Evolutionary conservation across 2,888 invertebrate genomes (phyloP).

Genomic region (Homarus gammarus): DNA sequence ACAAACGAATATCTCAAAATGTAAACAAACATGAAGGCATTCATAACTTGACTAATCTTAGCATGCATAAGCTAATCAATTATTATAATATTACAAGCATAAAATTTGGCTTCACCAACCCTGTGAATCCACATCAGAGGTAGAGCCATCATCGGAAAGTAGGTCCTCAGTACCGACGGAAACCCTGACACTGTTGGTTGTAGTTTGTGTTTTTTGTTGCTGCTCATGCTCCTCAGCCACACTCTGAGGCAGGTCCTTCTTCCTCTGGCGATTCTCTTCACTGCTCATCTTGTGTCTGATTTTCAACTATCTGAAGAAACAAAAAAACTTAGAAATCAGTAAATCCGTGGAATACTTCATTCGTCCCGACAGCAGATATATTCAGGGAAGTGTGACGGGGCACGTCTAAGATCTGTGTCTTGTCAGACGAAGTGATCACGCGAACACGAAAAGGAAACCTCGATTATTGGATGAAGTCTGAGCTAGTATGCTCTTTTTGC

Average conservation of each 20-base stretch:
- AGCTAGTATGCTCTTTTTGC: too few species aligned
- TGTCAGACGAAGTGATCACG: background rate
- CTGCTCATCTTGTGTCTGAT: background rate
- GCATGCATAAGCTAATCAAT: too few species aligned
- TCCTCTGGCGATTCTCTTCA: background rate
- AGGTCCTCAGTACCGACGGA: constrained; percentile 49
- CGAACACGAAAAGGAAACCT: too few species aligned
- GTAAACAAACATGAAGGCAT: too few species aligned
- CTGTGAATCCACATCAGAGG: background rate
- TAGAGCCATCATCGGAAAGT: background rate
- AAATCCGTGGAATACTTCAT: background rate
- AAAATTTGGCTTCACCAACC: too few species aligned
- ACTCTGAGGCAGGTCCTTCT: background rate
- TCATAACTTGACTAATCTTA: too few species aligned
- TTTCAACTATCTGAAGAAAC: background rate
- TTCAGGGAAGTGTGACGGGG: background rate
- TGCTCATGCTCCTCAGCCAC: background rate
- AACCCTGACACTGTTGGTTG: constrained; percentile 31
- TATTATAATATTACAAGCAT: too few species aligned
- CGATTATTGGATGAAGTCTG: too few species aligned
- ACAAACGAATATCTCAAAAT: too few species aligned
- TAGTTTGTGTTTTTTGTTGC: background rate
- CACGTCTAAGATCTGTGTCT: background rate
- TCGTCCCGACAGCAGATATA: background rate
- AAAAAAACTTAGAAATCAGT: background rate